Conservation (phyloP, 2,888 invertebrate species). For the Strigamia maritima region DNA sequence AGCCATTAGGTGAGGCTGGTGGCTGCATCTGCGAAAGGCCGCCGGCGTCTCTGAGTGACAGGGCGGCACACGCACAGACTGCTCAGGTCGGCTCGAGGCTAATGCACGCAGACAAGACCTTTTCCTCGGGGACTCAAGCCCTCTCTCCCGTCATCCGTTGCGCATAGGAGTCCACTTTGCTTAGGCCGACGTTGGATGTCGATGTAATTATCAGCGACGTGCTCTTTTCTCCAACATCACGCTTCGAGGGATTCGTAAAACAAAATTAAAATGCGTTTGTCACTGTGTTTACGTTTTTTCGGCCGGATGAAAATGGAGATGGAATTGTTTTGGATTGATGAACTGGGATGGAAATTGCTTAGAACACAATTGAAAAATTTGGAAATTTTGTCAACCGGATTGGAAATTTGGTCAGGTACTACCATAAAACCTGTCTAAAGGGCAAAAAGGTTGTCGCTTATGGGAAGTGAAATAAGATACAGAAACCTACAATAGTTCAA, state of each 20-base stretch:
- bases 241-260: not conserved
- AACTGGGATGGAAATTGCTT: no score
- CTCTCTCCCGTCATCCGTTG: conserved; percentile 17
- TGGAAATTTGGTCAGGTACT: no score
- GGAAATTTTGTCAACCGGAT: no score
- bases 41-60: conserved; percentile 37
- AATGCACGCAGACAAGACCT: conserved; percentile 37
- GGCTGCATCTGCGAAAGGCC: conserved; percentile 31
- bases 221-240: not conserved
- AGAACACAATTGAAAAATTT: no score
- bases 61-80: conserved; percentile 37
- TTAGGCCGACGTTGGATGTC: conserved; percentile 21
- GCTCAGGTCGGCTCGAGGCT: conserved; percentile 29
- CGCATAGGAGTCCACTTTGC: conserved; percentile 22
- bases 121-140: conserved; percentile 3
- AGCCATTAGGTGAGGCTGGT: conserved; percentile 36
- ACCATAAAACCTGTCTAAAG: no score
- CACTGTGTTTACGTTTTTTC: not conserved
- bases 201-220: conserved; percentile 13
- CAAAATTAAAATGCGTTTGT: conserved; percentile 2
- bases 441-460: no score
- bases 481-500: no score
- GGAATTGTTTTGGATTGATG: not conserved
- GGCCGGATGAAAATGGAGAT: not conserved
- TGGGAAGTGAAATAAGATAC: no score